Evolutionary conservation across 2,797 vertebrate genomes (phyloP).

Genomic region (Ataeniobius toweri): DNA sequence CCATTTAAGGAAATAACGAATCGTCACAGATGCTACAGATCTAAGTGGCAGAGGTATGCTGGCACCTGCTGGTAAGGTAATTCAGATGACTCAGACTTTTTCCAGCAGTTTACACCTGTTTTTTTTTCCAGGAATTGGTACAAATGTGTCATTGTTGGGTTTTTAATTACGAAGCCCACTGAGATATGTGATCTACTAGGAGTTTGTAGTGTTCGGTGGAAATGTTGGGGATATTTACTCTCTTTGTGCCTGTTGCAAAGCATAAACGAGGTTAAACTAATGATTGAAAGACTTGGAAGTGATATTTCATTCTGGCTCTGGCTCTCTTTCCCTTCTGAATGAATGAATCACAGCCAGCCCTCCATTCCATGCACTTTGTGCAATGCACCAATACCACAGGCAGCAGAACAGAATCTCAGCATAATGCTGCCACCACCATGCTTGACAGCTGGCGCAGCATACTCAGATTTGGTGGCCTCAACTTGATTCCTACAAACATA

Average conservation of each 20-base stretch:
- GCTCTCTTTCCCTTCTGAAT: neutral
- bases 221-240: neutral
- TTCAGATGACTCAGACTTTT: constrained; percentile 46
- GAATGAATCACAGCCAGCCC: neutral
- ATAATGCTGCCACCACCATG: neutral
- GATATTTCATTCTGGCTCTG: neutral
- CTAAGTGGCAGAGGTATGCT: constrained; percentile 33
- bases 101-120: constrained; percentile 49
- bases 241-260: too few species aligned
- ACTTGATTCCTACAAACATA: neutral
- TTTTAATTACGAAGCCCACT: constrained; percentile 3
- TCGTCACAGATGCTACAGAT: constrained; percentile 25
- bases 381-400: too few species aligned
- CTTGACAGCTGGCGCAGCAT: neutral
- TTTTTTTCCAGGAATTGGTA: constrained; percentile 37
- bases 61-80: constrained; percentile 59
- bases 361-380: neutral
- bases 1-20: constrained; percentile 33
- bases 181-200: neutral
- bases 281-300: neutral
- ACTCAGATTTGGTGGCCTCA: neutral
- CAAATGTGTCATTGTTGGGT: constrained; percentile 37
- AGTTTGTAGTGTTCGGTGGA: neutral
- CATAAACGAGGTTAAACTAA: neutral
- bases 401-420: neutral